Conservation (phyloP, 2,888 invertebrate species). For the Stomorhina lunata region DNA sequence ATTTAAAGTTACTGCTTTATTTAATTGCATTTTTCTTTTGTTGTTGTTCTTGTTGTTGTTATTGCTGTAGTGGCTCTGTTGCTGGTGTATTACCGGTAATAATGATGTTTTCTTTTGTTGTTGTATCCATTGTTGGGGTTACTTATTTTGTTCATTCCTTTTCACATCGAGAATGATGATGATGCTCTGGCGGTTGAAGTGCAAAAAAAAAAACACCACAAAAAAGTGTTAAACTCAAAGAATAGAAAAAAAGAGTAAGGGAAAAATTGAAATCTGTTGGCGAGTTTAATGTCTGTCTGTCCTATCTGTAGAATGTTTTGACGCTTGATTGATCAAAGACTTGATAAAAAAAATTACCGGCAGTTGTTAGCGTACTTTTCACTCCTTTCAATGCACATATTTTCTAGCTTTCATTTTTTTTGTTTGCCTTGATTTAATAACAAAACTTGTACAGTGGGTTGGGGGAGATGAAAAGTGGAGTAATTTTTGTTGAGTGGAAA, state of each 20-base stretch:
- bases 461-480: neutral
- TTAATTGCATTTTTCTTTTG: constrained; percentile 51
- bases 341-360: constrained; percentile 60
- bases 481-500: neutral
- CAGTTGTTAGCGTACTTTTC: constrained; percentile 53
- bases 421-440: constrained; percentile 29
- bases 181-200: constrained; percentile 40
- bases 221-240: constrained; percentile 9
- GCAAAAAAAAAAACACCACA: neutral
- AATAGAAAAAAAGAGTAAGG: neutral
- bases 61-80: neutral
- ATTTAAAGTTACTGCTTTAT: constrained; percentile 41
- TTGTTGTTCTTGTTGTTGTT: neutral
- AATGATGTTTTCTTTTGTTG: constrained; percentile 4
- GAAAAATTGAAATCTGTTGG: constrained; percentile 39
- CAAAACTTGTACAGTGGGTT: constrained; percentile 27
- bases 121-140: constrained; percentile 9
- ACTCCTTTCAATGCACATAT: constrained; percentile 31
- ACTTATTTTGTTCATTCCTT: neutral
- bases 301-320: constrained; percentile 58
- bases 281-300: constrained; percentile 36
- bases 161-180: constrained; percentile 22
- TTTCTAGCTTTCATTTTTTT: neutral
- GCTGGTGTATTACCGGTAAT: neutral
- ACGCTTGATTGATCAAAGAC: constrained; percentile 68